A percentile compares a stretch with the other conserved stretches of the same genome.
phyloP scores from a whole-genome alignment of 2,888 invertebrate species.

The Ectropis crepuscularia region DNA sequence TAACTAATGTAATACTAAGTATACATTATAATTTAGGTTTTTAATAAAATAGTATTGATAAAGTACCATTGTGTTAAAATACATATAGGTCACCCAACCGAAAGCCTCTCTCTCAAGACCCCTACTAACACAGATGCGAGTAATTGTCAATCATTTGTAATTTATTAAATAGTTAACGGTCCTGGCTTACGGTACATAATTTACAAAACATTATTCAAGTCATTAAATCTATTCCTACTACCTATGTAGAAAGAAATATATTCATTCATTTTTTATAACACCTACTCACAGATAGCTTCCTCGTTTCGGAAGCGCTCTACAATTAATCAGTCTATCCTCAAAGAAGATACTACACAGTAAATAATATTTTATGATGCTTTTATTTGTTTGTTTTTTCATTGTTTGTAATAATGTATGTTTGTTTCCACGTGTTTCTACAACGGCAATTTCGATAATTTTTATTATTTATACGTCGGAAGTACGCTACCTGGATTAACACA shows the following conservation, averaged over 20 bases:
- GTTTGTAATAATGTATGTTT: no score
- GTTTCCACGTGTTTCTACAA: no score
- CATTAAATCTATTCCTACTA: conserved; percentile 9
- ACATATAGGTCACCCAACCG: conserved; percentile 17
- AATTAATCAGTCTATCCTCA: no score
- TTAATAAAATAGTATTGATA: not conserved
- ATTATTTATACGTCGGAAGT: no score
- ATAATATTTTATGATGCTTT: no score
- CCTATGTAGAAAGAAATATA: conserved; percentile 10
- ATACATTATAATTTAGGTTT: not conserved
- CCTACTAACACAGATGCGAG: conserved; percentile 18
- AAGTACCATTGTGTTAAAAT: conserved; percentile 14
- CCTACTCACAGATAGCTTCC: not conserved
- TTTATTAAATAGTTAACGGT: conserved; percentile 30
- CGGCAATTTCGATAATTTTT: no score
- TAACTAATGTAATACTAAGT: no score
- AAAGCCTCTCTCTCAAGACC: conserved; percentile 14
- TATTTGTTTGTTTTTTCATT: no score
- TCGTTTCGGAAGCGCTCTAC: no score
- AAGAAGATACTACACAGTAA: no score
- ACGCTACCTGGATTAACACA: no score
- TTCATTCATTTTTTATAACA: conserved; percentile 1
- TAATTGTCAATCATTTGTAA: conserved; percentile 30
- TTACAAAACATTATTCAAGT: conserved; percentile 19
- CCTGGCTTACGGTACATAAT: conserved; percentile 28